phyloP scores from a whole-genome alignment of 2,888 invertebrate genomes.

The Athrips mouffetella region DNA sequence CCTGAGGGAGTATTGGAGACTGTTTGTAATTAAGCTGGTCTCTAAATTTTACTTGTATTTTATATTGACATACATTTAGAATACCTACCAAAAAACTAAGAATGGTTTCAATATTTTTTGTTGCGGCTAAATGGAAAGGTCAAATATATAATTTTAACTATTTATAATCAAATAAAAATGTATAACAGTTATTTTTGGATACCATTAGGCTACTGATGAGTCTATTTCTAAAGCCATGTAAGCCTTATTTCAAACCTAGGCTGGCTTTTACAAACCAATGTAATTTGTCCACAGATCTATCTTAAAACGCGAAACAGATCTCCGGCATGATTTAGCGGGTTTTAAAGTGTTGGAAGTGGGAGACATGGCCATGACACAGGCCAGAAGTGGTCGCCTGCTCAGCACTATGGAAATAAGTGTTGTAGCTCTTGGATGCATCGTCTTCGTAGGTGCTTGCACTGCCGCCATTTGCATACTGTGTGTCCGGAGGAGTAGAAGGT shows the following conservation, averaged over 20 bases:
- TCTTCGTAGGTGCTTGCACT: conserved; percentile 88
- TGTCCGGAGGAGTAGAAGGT: conserved; percentile 81
- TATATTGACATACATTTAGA: too few species aligned
- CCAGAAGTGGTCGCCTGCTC: conserved; percentile 56
- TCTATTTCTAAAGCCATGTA: too few species aligned
- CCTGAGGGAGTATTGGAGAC: background rate
- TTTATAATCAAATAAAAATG: too few species aligned
- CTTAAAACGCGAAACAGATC: conserved; percentile 77
- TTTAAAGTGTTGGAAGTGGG: conserved; percentile 83
- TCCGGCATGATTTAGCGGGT: conserved; percentile 81
- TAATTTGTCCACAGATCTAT: conserved; percentile 73
- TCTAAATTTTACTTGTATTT: background rate
- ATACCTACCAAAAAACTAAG: too few species aligned
- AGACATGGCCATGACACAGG: conserved; percentile 58
- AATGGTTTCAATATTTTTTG: too few species aligned
- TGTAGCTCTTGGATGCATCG: conserved; percentile 87
- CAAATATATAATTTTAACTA: too few species aligned
- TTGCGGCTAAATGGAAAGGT: too few species aligned
- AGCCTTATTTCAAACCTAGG: background rate
- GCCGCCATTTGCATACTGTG: conserved; percentile 89
- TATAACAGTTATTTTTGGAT: too few species aligned
- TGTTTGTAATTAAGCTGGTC: background rate
- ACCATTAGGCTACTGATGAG: too few species aligned
- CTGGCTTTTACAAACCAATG: background rate
- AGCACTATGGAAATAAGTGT: conserved; percentile 89